Conservation (phyloP, 1,140 invertebrate species). For the Zaprionus vittiger region DNA sequence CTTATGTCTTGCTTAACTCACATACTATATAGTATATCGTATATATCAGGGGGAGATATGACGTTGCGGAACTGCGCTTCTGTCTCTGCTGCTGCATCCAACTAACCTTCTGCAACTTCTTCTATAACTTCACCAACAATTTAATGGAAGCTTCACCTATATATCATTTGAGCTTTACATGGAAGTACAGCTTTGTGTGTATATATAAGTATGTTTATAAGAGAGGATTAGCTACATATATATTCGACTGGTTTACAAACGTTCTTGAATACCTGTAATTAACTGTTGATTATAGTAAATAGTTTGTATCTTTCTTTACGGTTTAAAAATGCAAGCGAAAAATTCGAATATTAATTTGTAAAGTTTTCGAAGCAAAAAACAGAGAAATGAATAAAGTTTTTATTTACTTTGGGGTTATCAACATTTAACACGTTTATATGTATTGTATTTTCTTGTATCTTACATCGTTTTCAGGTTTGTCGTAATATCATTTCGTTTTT, state of each 20-base stretch:
- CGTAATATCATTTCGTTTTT: slow-evolving; percentile 29
- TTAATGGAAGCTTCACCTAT: background rate
- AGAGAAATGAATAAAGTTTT: slow-evolving; percentile 20
- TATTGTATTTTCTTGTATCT: slow-evolving; percentile 17
- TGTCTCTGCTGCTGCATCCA: slow-evolving; percentile 11
- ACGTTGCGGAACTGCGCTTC: background rate
- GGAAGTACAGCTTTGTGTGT: slow-evolving; percentile 42
- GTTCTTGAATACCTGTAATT: slow-evolving; percentile 44
- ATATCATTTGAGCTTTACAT: slow-evolving; percentile 34
- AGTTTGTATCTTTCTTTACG: slow-evolving; percentile 12
- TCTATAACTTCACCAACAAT: slow-evolving; percentile 15
- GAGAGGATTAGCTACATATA: slow-evolving; percentile 45
- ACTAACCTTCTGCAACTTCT: slow-evolving; percentile 20
- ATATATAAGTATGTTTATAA: slow-evolving; percentile 36
- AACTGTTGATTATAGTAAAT: slow-evolving; percentile 46
- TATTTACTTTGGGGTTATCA: slow-evolving; percentile 12
- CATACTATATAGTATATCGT: slow-evolving; percentile 7
- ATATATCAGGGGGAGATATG: slow-evolving; percentile 35
- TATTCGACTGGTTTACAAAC: slow-evolving; percentile 33
- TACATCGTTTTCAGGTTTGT: slow-evolving; percentile 49
- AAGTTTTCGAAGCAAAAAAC: slow-evolving; percentile 23
- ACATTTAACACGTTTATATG: slow-evolving; percentile 49
- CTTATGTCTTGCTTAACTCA: slow-evolving; percentile 15
- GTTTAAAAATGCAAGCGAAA: slow-evolving; percentile 38
- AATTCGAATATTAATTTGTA: slow-evolving; percentile 39